phyloP scores from a whole-genome alignment of 2,797 vertebrate genomes.

The Megaceryle alcyon region DNA sequence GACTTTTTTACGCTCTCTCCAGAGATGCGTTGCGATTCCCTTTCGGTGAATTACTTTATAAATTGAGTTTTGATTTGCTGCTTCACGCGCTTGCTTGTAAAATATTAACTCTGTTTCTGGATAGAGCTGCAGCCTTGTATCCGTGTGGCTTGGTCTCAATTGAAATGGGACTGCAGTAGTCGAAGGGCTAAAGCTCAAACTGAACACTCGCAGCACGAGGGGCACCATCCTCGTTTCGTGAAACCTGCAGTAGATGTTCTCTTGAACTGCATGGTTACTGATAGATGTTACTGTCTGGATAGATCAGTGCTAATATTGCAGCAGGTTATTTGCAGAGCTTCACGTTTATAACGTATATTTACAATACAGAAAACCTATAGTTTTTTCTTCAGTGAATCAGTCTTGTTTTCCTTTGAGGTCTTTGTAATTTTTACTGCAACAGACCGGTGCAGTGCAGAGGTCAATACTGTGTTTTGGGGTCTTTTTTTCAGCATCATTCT shows the following conservation, averaged over 20 bases:
- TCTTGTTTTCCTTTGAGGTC: background rate
- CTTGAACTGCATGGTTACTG: no score
- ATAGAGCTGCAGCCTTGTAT: background rate
- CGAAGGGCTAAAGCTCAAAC: background rate
- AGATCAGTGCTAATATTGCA: fast-evolving
- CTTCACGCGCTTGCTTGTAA: background rate
- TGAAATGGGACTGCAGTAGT: no score
- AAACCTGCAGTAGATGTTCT: background rate
- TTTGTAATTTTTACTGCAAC: background rate
- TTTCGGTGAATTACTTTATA: background rate
- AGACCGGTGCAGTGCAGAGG: background rate
- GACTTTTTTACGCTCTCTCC: background rate
- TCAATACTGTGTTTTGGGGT: fast-evolving
- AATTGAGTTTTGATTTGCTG: background rate
- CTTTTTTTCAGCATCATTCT: background rate
- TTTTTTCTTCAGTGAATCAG: background rate
- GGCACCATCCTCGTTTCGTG: fast-evolving
- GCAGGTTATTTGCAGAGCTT: background rate
- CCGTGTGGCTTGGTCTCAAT: background rate
- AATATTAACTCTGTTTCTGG: background rate
- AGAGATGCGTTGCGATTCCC: fast-evolving
- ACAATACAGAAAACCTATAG: fast-evolving
- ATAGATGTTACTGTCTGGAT: fast-evolving
- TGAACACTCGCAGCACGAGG: background rate
- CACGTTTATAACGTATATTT: fast-evolving